Conservation (phyloP, 2,888 invertebrate genomes). For the Bombylius discolor region DNA sequence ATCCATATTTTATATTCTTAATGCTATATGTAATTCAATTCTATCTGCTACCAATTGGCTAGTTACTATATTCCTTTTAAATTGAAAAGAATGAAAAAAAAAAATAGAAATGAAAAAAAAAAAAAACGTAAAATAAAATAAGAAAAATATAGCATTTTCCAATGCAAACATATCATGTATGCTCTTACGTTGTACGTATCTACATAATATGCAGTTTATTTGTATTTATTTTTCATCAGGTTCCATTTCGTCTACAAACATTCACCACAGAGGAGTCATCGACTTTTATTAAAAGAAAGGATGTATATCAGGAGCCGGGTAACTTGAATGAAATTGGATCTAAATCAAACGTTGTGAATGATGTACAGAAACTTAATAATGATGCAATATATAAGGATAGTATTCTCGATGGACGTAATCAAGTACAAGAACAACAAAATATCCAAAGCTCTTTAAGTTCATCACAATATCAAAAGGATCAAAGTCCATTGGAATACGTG, state of each 20-base stretch:
- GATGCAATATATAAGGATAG: slow-evolving; percentile 14
- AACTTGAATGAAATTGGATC: slow-evolving; percentile 15
- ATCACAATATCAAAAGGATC: slow-evolving; percentile 12
- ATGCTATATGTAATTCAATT: no score
- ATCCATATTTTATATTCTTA: no score
- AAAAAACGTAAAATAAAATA: no score
- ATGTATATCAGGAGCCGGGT: slow-evolving; percentile 7
- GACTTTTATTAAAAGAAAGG: slow-evolving; percentile 1
- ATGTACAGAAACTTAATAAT: slow-evolving; percentile 28
- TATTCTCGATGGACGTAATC: slow-evolving; percentile 3
- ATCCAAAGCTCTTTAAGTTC: slow-evolving; percentile 3
- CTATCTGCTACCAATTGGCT: no score
- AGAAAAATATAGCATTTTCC: no score
- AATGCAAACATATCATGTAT: no score
- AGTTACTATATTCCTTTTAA: no score
- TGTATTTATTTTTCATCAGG: background rate
- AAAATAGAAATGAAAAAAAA: no score
- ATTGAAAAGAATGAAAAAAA: no score
- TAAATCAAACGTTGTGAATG: background rate
- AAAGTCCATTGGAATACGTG: slow-evolving; percentile 3
- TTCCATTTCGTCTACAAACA: background rate
- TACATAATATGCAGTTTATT: no score
- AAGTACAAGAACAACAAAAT: slow-evolving; percentile 7
- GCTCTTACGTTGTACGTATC: background rate
- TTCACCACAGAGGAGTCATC: slow-evolving; percentile 3